These are phyloP conservation scores for Euura saliciscinereae DNA, from an alignment of 1,140 invertebrate species.

Conservation along the genomic window DNA sequence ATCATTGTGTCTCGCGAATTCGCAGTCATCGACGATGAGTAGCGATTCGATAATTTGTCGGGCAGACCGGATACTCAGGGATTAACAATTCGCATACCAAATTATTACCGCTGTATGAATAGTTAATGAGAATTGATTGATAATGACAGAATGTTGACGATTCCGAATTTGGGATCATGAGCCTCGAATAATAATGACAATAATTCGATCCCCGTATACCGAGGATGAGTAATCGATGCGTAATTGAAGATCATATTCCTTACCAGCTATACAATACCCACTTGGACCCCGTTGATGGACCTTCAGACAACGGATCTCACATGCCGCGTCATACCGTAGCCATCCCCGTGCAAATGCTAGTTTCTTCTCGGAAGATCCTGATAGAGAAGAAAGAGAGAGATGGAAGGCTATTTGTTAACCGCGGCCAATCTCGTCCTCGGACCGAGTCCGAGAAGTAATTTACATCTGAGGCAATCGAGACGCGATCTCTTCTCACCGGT, in stretches of 20 bases:
- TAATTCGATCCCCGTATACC: neutral
- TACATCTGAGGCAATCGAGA: too few relatives aligned
- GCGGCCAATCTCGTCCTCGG: too few relatives aligned
- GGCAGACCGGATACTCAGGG: neutral
- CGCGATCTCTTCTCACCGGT: too few relatives aligned
- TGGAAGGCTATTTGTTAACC: too few relatives aligned
- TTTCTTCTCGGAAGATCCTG: too few relatives aligned
- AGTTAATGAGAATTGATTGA: neutral
- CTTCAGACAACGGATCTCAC: too few relatives aligned
- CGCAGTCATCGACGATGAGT: neutral
- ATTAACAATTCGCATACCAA: neutral
- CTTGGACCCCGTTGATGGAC: too few relatives aligned
- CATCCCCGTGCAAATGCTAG: too few relatives aligned
- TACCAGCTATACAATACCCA: too few relatives aligned
- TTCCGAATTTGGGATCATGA: neutral
- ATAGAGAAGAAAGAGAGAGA: too few relatives aligned
- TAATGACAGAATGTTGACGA: neutral
- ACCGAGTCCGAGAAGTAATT: too few relatives aligned
- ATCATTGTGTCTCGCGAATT: conserved; percentile 35
- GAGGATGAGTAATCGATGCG: neutral
- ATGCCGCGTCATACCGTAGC: too few relatives aligned
- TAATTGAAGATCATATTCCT: neutral
- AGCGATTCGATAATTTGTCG: neutral
- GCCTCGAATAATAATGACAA: neutral
- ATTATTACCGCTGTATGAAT: neutral